Conservation (phyloP, 2,113 vertebrate genomes). For the Paradoxurus hermaphroditus region DNA sequence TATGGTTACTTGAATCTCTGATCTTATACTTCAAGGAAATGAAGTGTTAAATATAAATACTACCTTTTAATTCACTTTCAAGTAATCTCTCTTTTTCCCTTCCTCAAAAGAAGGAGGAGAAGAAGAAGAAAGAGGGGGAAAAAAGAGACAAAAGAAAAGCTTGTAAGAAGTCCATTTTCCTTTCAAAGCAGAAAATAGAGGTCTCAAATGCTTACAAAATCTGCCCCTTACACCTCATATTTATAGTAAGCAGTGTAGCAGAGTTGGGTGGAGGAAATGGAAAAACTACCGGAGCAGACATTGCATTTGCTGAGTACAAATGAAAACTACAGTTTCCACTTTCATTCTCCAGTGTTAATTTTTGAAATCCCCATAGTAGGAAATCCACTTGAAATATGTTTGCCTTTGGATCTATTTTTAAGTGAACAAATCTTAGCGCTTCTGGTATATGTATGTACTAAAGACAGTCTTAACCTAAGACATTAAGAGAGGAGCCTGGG, state of each 20-base stretch:
- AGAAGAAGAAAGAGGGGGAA: neutral
- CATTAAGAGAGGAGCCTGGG: conserved; percentile 41
- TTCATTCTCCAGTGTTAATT: conserved; percentile 46
- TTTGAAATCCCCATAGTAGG: conserved; percentile 58
- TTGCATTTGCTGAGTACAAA: neutral
- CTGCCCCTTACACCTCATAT: neutral
- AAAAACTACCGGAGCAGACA: neutral
- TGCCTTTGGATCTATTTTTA: conserved; percentile 70
- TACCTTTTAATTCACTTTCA: neutral
- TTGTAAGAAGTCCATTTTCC: neutral
- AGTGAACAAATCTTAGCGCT: conserved; percentile 47
- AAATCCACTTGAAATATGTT: conserved; percentile 70
- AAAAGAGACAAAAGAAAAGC: neutral
- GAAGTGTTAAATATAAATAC: neutral
- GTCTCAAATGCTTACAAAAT: neutral
- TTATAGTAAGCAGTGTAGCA: neutral
- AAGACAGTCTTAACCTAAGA: conserved; percentile 60
- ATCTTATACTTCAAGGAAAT: conserved; percentile 2
- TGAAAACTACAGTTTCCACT: conserved; percentile 14
- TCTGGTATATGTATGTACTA: conserved; percentile 53
- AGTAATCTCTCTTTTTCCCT: neutral
- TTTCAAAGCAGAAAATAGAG: neutral
- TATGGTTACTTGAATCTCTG: neutral
- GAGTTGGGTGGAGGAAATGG: neutral
- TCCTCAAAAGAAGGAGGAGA: neutral